phyloP scores from a whole-genome alignment of 37 sponge, comb jelly and placozoan genomes.

The Dysidea cf. avara region DNA sequence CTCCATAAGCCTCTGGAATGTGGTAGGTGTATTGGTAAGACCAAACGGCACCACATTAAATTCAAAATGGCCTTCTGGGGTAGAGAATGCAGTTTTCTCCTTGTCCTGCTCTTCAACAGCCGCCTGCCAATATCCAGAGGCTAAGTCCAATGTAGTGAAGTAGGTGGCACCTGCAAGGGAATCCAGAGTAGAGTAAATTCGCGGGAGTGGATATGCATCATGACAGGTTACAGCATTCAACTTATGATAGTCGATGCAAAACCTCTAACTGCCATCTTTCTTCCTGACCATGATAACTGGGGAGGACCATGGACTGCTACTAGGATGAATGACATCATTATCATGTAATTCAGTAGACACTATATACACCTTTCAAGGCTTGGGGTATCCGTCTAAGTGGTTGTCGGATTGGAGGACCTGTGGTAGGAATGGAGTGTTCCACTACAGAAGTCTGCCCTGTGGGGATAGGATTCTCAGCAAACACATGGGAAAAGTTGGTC shows the following conservation, averaged over 20 bases:
- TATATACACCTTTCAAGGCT: neutral
- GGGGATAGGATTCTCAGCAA: too few species aligned
- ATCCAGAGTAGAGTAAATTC: constrained; percentile 56
- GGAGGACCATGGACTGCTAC: constrained; percentile 35
- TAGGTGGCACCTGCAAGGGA: constrained; percentile 27
- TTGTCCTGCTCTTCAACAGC: constrained; percentile 9
- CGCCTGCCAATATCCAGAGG: constrained; percentile 63
- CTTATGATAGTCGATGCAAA: constrained; percentile 45
- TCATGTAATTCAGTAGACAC: too few species aligned
- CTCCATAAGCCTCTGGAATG: constrained; percentile 53
- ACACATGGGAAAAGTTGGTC: too few species aligned
- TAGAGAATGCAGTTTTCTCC: constrained; percentile 66
- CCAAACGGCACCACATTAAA: constrained; percentile 67
- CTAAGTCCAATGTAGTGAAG: constrained; percentile 57
- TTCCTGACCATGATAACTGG: constrained; percentile 26
- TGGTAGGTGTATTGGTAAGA: constrained; percentile 47
- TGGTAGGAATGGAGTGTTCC: neutral
- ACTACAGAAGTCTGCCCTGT: too few species aligned
- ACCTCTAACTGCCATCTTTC: constrained; percentile 14
- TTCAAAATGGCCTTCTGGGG: constrained; percentile 46
- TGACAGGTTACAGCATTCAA: constrained; percentile 47
- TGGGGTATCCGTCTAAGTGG: constrained; percentile 14
- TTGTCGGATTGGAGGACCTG: constrained; percentile 9
- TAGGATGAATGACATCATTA: constrained; percentile 4
- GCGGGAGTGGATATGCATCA: constrained; percentile 53